phyloP scores from a whole-genome alignment of 2,888 invertebrate genomes.

The Andrena bucephala region DNA sequence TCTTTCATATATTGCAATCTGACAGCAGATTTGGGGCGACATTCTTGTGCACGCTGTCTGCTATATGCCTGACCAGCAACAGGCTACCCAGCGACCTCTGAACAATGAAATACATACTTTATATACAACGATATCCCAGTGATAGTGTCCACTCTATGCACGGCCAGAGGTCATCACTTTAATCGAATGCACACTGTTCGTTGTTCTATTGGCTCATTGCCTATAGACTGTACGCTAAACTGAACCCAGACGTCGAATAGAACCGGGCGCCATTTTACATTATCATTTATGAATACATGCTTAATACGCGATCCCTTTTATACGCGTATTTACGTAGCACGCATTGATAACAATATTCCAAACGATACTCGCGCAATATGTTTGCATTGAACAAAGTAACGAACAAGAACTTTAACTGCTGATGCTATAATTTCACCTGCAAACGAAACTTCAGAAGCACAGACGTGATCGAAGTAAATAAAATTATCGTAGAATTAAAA shows the following conservation, averaged over 20 bases:
- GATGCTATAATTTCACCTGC: too few species aligned
- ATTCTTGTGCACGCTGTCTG: not conserved
- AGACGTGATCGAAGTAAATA: too few species aligned
- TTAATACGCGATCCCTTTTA: not conserved
- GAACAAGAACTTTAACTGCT: too few species aligned
- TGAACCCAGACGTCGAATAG: not conserved
- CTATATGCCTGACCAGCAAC: conserved; percentile 19
- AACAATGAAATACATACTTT: conserved; percentile 16
- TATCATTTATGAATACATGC: not conserved
- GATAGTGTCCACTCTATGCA: not conserved
- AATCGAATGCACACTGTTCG: not conserved
- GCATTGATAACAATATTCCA: not conserved
- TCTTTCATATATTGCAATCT: not conserved
- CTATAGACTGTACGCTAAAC: not conserved
- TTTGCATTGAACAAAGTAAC: too few species aligned
- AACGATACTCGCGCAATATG: not conserved
- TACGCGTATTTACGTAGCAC: not conserved
- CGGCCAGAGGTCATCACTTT: not conserved
- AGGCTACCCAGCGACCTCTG: conserved; percentile 4
- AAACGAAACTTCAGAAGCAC: too few species aligned
- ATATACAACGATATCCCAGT: not conserved
- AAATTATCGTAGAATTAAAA: too few species aligned
- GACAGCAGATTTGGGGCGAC: not conserved
- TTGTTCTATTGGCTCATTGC: not conserved
- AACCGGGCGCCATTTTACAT: not conserved